Base-by-base conservation (phyloP, 2,113 vertebrate genomes). In the Dryoscopus gambensis region DNA sequence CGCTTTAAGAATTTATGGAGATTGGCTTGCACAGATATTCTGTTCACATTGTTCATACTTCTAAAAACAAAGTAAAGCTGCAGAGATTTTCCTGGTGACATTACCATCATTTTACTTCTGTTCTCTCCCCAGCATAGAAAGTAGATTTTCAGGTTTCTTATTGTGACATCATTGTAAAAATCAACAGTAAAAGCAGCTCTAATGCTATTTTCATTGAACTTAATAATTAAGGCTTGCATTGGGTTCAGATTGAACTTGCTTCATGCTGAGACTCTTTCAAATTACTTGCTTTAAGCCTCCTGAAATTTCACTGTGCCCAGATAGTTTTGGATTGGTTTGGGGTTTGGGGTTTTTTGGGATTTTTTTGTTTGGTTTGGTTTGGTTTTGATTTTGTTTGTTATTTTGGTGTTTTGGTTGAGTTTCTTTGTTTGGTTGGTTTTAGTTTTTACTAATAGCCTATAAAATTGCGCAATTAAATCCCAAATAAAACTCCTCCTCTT, bases 1-100 rank as follows among this genome's bases (percentile, higher is more conserved):
- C 1, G 18, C 2, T 13, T 55, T n/a, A 25, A 47, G 8, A 21
- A 7, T 71, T 67, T 39, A 22, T 27, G 13, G 27, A 74, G 7
- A 15, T 6, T 6, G 0, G 3, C 3, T 63, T 33, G 12, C 9
- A 57, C 30, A 42, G 6, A 9, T 39, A 24, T 4, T 50, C 6
- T 30, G 23, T 24, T 74, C 52, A 63, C 23, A 24, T 6, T 30
- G 40, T 39, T 75, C 63, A 55, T 62, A 27, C 10, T 55, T 59
- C 39, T 62, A 33, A 52, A 70, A 80, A 19, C 6, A 13, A 17
- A 73, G 6, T 11, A 44, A 49, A 1, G 31, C 23, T 31, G 21
- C 30, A 42, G 8, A 46, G 28, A 40, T 15, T 12, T 33, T 79
- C n/a, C 44, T 24, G 9, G n/a, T 76, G 37, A 20, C 25, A 10